Evolutionary conservation across 2,113 vertebrate species (phyloP).

Genomic region (Oxyruncus cristatus): DNA sequence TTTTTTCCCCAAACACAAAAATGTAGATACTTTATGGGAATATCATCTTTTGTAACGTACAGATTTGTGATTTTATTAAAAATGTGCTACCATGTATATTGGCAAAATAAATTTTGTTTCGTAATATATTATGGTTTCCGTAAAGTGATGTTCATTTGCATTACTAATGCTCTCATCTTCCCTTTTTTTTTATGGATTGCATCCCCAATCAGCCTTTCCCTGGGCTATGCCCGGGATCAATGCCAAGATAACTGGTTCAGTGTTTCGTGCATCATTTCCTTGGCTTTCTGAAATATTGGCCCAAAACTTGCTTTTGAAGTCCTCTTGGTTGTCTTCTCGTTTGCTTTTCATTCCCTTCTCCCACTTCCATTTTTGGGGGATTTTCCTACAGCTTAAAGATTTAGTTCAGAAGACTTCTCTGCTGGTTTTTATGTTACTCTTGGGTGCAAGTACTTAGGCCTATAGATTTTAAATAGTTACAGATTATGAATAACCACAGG

Average conservation of each 20-base stretch:
- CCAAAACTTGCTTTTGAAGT: neutral
- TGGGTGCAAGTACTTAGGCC: neutral
- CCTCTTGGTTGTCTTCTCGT: neutral
- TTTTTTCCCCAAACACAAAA: neutral
- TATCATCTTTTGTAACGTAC: neutral
- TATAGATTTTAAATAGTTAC: neutral
- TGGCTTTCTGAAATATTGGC: neutral
- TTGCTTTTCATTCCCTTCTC: neutral
- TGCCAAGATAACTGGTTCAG: neutral
- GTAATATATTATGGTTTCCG: neutral
- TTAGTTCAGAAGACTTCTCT: neutral
- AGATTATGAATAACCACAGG: neutral
- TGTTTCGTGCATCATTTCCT: neutral
- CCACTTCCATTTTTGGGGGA: neutral
- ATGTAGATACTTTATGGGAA: neutral
- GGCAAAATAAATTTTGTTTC: neutral
- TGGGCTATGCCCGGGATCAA: neutral
- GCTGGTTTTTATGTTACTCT: neutral
- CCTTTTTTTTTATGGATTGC: neutral
- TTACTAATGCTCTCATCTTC: neutral
- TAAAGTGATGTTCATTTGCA: neutral
- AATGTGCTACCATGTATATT: neutral
- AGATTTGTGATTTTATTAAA: neutral
- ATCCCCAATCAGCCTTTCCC: neutral
- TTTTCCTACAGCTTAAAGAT: neutral